Percentiles rank a stretch among this genome's conserved stretches.
Conservation (phyloP, 2,888 invertebrate genomes). For the Dryadula phaetusa region DNA sequence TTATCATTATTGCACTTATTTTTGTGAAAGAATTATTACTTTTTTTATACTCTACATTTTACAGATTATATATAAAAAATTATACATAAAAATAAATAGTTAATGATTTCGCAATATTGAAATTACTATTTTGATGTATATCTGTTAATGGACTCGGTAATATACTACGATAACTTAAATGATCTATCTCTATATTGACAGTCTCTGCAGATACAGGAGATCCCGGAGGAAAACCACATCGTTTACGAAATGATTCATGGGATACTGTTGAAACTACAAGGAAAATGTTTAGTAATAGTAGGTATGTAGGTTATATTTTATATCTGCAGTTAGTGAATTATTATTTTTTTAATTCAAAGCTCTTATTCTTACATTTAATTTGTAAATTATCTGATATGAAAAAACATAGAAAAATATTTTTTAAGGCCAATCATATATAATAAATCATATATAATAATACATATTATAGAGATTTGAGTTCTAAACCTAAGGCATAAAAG, state of each 20-base stretch:
- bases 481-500: too few relatives aligned
- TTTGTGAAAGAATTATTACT: background rate
- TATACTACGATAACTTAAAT: background rate
- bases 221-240: constrained; percentile 71
- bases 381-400: too few relatives aligned
- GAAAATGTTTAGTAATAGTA: constrained; percentile 86
- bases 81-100: too few relatives aligned
- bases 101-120: too few relatives aligned
- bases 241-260: constrained; percentile 89
- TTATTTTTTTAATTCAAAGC: too few relatives aligned
- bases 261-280: constrained; percentile 92
- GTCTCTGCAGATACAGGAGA: constrained; percentile 61
- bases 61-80: too few relatives aligned
- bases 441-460: too few relatives aligned
- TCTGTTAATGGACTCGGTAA: background rate
- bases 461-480: too few relatives aligned
- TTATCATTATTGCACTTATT: background rate
- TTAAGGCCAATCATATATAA: too few relatives aligned
- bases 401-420: too few relatives aligned
- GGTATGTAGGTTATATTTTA: constrained; percentile 54
- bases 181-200: constrained; percentile 42
- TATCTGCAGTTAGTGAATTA: background rate
- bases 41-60: background rate
- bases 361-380: too few relatives aligned
- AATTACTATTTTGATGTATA: constrained; percentile 6